phyloP scores from a whole-genome alignment of 2,797 vertebrate genomes.

The Margarornis squamiger region DNA sequence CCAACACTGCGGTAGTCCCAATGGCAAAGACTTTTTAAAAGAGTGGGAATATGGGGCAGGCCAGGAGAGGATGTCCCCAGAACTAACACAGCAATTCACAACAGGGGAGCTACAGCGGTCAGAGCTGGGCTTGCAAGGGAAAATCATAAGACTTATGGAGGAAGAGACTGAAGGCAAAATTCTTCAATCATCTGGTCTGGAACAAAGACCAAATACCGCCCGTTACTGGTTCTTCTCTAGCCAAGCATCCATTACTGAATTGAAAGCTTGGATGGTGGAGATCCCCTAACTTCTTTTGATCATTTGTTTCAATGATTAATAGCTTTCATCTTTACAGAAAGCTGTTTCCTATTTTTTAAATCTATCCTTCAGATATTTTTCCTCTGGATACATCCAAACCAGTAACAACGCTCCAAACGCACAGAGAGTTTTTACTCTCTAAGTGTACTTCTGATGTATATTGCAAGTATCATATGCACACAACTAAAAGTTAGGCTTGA shows the following conservation, averaged over 20 bases:
- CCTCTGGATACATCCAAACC: neutral
- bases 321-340: constrained; percentile 1
- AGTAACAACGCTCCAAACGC: neutral
- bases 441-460: neutral
- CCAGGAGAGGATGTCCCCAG: neutral
- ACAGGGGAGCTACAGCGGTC: neutral
- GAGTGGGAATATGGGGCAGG: neutral
- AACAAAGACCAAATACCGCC: neutral
- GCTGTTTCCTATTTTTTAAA: neutral
- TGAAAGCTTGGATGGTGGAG: neutral
- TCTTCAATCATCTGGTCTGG: neutral
- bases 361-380: neutral
- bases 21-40: neutral
- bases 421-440: neutral
- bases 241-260: neutral
- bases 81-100: neutral
- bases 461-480: neutral
- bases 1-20: neutral
- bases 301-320: constrained; percentile 24
- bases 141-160: neutral
- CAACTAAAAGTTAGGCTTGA: neutral
- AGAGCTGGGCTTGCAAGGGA: neutral
- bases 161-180: constrained; percentile 1
- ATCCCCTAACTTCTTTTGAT: neutral
- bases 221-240: neutral